Evolutionary conservation across 2,113 vertebrate species (phyloP).

Genomic region (Neolamprologus kungweensis): DNA sequence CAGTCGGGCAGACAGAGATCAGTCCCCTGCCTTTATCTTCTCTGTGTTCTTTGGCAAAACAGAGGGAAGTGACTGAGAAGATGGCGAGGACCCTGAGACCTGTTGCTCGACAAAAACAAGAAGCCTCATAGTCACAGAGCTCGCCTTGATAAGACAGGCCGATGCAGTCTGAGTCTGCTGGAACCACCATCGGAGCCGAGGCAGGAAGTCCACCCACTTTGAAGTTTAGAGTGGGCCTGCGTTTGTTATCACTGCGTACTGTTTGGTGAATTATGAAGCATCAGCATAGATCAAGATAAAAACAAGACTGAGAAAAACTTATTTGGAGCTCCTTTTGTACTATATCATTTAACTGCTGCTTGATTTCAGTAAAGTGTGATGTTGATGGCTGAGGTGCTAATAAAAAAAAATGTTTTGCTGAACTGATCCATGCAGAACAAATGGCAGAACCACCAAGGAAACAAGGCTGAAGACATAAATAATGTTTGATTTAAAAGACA

Average conservation of each 20-base stretch:
- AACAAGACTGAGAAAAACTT: neutral
- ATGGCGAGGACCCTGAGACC: constrained; percentile 59
- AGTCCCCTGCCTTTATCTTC: constrained; percentile 67
- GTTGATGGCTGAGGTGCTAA: neutral
- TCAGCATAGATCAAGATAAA: neutral
- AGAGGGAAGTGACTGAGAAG: constrained; percentile 82
- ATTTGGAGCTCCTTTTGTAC: neutral
- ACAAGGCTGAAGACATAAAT: neutral
- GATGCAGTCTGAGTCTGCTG: constrained; percentile 23
- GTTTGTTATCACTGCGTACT: constrained; percentile 37
- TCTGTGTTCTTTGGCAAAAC: constrained; percentile 86
- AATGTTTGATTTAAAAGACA: neutral
- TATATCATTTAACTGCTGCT: neutral
- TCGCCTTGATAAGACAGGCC: constrained; percentile 35
- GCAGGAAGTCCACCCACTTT: constrained; percentile 60
- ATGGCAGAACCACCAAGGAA: neutral
- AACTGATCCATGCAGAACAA: neutral
- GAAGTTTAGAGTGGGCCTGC: constrained; percentile 19
- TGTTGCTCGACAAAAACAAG: constrained; percentile 41
- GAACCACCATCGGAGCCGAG: constrained; percentile 29
- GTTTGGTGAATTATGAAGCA: neutral
- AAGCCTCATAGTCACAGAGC: constrained; percentile 7
- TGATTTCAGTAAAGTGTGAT: neutral
- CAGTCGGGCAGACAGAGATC: constrained; percentile 65
- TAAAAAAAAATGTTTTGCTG: neutral